Evolutionary conservation across 2,888 invertebrate species (phyloP), one percentile per base, ranked within the genome.

Genomic region (Eupithecia tripunctaria): DNA sequence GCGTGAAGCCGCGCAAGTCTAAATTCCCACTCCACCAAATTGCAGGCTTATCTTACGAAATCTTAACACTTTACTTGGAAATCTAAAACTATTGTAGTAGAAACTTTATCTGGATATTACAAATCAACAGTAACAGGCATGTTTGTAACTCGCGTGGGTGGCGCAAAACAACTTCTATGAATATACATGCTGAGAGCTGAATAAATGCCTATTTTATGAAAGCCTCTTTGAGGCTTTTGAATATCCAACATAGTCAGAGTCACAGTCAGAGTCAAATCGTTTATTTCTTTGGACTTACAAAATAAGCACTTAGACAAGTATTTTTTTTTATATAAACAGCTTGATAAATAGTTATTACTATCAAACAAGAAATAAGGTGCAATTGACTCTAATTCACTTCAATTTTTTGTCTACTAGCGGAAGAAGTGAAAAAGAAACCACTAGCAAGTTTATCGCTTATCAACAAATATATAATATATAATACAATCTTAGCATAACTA

Each of bases 61-160:
- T 56, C 25, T 21, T 12, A 6, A 21, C 51, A 25, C 21, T 56
- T 56, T 56, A 25, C 56, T 25, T 56, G 25, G 56, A 56, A 56
- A 56, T 60, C n/a, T n/a, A n/a, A n/a, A n/a, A n/a, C 60, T 29
- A 60, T 60, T 18, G 60, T 60, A 60, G 29, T 60, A 60, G 27
- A 25, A n/a, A 32, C 2, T 47, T 27, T 47, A 63, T 63, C 63
- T 29, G 63, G 36, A 63, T 38, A 38, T 29, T 18, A 60, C 74
- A 70, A 78, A 65, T 70, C 38, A 43, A 70, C 66, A 60, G 62
- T 21, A 25, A 59, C 67, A 43, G 65, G 68, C 56, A 38, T 67
- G 72, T 70, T 73, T 43, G 68, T 38, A 27, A 29, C 29, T 64
- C 27, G 73, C 78, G 78, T 78, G 78, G 78, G 73, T 25, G 56